Evolutionary conservation across 2,888 invertebrate genomes (phyloP).

Genomic region (Auanema freiburgensis): DNA sequence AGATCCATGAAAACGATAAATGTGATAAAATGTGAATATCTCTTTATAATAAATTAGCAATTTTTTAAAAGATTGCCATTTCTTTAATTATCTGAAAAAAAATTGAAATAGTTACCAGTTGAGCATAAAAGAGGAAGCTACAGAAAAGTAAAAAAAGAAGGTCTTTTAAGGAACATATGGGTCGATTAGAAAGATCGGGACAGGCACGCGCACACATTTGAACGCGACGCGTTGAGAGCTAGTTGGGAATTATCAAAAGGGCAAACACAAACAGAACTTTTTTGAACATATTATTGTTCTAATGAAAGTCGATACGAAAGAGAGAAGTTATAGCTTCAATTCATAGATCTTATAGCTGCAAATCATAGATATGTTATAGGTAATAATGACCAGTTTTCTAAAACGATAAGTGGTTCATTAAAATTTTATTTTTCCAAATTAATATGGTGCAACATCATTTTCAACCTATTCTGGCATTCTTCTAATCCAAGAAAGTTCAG

Average conservation of each 20-base stretch:
- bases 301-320: not conserved
- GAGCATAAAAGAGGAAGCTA: no score
- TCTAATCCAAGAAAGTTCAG: constrained; percentile 48
- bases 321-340: not conserved
- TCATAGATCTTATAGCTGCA: no score
- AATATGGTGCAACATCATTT: constrained; percentile 18
- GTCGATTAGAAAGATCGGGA: no score
- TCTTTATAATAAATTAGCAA: no score
- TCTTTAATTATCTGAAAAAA: no score
- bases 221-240: constrained; percentile 2
- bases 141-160: no score
- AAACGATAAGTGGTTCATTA: not conserved
- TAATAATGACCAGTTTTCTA: no score
- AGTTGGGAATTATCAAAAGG: constrained; percentile 1
- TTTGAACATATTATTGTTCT: not conserved
- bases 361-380: no score
- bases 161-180: no score
- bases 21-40: no score
- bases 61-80: no score
- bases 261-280: not conserved
- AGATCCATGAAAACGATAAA: not conserved
- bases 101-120: no score
- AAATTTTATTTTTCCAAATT: not conserved
- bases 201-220: not conserved
- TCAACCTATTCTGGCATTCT: constrained; percentile 37